Evolutionary conservation across 1,140 invertebrate genomes (phyloP).

Genomic region (Brachionus asplanchnoidis): DNA sequence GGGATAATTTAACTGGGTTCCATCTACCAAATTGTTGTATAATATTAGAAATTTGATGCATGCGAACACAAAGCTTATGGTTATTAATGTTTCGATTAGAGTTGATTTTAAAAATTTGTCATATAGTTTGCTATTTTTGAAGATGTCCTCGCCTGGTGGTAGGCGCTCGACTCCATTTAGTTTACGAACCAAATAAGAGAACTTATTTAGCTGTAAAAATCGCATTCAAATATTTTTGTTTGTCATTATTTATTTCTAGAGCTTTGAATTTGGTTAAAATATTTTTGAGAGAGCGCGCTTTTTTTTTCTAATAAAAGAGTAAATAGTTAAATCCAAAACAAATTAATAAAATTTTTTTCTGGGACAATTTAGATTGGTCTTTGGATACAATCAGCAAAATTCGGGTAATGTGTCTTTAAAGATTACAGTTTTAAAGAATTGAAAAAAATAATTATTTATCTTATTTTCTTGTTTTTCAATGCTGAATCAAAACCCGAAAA

Average conservation of each 20-base stretch:
- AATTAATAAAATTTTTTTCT: too few relatives aligned
- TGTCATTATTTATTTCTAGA: not conserved
- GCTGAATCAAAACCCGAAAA: too few relatives aligned
- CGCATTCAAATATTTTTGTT: not conserved
- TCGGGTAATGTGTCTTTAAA: too few relatives aligned
- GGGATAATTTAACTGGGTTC: not conserved
- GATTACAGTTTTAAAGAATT: too few relatives aligned
- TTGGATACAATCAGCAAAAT: too few relatives aligned
- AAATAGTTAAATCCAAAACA: too few relatives aligned
- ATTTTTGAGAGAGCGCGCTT: not conserved
- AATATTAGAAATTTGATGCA: not conserved
- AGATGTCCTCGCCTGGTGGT: not conserved
- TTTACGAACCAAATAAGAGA: constrained; percentile 23
- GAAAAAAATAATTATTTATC: too few relatives aligned
- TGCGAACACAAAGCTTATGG: not conserved
- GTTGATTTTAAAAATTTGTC: constrained; percentile 28
- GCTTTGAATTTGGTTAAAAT: not conserved
- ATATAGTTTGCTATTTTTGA: not conserved
- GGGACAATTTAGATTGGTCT: too few relatives aligned
- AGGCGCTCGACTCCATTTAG: not conserved
- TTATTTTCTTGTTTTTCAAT: too few relatives aligned
- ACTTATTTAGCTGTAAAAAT: constrained; percentile 15
- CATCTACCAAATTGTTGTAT: not conserved
- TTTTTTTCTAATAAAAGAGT: not conserved
- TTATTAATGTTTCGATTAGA: not conserved